Conservation (phyloP, 2,113 vertebrate genomes). For the Paramormyrops kingsleyae region DNA sequence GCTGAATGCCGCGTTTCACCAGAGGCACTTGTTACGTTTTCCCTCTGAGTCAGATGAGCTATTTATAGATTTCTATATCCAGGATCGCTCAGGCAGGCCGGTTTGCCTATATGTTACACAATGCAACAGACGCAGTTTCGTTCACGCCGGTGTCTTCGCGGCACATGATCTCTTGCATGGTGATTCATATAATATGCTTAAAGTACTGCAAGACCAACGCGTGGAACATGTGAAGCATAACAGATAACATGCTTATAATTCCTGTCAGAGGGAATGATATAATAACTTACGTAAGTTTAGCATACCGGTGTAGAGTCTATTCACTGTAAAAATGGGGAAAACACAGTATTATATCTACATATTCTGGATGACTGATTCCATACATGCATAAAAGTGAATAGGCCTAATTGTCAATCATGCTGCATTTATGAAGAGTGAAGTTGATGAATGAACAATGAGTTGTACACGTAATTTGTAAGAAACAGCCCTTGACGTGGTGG, state of each 20-base stretch:
- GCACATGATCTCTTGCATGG: neutral
- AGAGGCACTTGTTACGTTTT: conserved; percentile 21
- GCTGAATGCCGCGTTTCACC: conserved; percentile 9
- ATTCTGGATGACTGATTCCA: neutral
- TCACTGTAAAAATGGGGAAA: neutral
- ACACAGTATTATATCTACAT: neutral
- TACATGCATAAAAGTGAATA: neutral
- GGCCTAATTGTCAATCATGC: neutral
- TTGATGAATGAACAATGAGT: conserved; percentile 51
- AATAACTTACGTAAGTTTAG: neutral
- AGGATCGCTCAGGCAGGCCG: conserved; percentile 21
- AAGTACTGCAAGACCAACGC: neutral
- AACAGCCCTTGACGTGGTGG: conserved; percentile 36
- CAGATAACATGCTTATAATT: neutral
- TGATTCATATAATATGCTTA: neutral
- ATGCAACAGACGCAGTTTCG: conserved; percentile 17
- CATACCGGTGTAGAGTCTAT: neutral
- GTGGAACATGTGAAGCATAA: neutral
- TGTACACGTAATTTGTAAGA: conserved; percentile 43
- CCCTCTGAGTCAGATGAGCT: conserved; percentile 32
- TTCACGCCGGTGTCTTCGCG: neutral
- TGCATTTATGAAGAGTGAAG: conserved; percentile 41
- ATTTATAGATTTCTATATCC: conserved; percentile 41
- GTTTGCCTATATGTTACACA: conserved; percentile 16
- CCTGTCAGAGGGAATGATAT: neutral